Percentiles rank a stretch among this genome's conserved stretches.
phyloP scores from a whole-genome alignment of 2,797 vertebrate genomes.

The Limosa lapponica region DNA sequence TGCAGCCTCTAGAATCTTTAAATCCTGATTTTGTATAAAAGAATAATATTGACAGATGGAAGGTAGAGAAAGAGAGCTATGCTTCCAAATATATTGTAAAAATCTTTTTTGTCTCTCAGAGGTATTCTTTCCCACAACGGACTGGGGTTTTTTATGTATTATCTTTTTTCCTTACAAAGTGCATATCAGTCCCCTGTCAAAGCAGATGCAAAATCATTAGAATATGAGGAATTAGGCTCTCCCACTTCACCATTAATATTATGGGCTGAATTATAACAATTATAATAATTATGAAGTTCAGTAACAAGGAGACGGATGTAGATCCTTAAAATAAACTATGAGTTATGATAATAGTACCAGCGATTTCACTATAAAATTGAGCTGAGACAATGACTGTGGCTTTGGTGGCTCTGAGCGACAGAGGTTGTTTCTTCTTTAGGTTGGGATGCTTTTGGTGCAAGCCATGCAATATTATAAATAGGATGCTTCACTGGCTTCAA shows the following conservation, averaged over 20 bases:
- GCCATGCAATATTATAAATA: not conserved
- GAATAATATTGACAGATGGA: not conserved
- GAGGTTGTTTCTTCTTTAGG: not conserved
- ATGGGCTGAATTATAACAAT: not conserved
- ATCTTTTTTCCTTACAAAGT: not conserved
- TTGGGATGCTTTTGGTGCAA: not conserved
- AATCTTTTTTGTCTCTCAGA: not conserved
- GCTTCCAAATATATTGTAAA: not conserved
- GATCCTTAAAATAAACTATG: not conserved
- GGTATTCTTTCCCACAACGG: not conserved
- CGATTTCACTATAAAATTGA: not conserved
- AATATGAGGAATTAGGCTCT: not conserved
- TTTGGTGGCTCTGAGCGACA: not conserved
- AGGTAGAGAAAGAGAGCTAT: not conserved
- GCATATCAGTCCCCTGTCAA: not conserved
- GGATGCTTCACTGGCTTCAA: not conserved
- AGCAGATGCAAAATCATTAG: not conserved
- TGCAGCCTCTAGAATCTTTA: not conserved
- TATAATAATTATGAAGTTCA: not conserved
- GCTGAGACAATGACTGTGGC: not conserved
- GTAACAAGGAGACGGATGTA: rapidly evolving
- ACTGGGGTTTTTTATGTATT: not conserved
- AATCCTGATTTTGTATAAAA: not conserved
- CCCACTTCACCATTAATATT: not conserved
- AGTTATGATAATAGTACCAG: not conserved